Evolutionary conservation across 2,888 invertebrate genomes (phyloP).

Genomic region (Drosophila basisetae): DNA sequence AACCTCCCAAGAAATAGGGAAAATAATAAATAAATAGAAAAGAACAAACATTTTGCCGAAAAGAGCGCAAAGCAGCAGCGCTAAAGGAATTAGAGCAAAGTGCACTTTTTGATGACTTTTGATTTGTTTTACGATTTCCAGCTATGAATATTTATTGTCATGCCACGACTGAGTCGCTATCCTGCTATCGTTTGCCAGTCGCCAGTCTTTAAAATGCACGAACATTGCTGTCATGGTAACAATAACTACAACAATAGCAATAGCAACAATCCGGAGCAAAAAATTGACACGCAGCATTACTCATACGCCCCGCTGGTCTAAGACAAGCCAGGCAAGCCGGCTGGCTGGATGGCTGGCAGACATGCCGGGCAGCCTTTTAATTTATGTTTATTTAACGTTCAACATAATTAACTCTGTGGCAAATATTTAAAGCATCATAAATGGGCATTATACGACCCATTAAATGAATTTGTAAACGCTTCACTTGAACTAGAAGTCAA

Average conservation of each 20-base stretch:
- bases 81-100: conserved; percentile 74
- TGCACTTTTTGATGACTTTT: conserved; percentile 80
- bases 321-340: not conserved
- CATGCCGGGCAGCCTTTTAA: conserved; percentile 66
- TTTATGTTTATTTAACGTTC: conserved; percentile 82
- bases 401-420: conserved; percentile 78
- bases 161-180: conserved; percentile 46
- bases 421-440: conserved; percentile 80
- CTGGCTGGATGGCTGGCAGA: not conserved
- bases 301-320: conserved; percentile 53
- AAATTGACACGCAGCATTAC: conserved; percentile 64
- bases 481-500: conserved; percentile 65
- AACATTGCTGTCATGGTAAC: conserved; percentile 65
- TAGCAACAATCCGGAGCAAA: conserved; percentile 17
- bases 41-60: conserved; percentile 29
- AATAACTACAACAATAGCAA: conserved; percentile 31
- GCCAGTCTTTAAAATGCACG: conserved; percentile 77
- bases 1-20: conserved; percentile 11
- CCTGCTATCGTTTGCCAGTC: conserved; percentile 12
- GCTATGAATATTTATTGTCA: conserved; percentile 81
- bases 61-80: conserved; percentile 24
- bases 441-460: conserved; percentile 76
- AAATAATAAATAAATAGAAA: conserved; percentile 5
- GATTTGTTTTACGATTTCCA: conserved; percentile 77
- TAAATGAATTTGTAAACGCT: conserved; percentile 81